Percentiles rank a stretch among this genome's conserved stretches.
These are phyloP conservation scores for Muricea muricata DNA, from an alignment of 92 coral and sea anemone genomes.

Conservation along the genomic window DNA sequence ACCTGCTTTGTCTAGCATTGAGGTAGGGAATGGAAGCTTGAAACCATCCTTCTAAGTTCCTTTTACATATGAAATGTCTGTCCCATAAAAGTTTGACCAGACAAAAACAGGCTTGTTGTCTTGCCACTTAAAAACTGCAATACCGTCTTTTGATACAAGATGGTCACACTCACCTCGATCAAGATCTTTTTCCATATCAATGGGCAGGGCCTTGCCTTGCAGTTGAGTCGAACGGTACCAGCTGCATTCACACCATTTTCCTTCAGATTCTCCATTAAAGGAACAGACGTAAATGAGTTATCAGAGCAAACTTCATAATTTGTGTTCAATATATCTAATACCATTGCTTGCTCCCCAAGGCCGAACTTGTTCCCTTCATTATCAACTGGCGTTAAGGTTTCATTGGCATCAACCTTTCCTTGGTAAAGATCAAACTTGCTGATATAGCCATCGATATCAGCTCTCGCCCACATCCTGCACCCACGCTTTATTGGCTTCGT, in stretches of 20 bases:
- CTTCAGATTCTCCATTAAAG: no score
- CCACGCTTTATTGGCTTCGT: constrained; percentile 71
- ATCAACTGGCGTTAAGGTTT: not conserved
- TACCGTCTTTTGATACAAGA: no score
- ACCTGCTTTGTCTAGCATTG: constrained; percentile 57
- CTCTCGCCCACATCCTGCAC: constrained; percentile 63
- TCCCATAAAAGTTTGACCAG: constrained; percentile 65
- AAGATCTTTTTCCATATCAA: no score
- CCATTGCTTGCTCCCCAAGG: constrained; percentile 47
- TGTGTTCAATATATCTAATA: constrained; percentile 17
- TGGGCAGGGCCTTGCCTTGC: no score
- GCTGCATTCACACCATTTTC: no score
- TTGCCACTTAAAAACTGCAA: no score
- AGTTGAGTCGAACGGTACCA: no score
- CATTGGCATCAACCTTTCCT: constrained; percentile 21
- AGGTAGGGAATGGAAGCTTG: constrained; percentile 45
- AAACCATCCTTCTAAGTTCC: no score
- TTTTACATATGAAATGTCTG: constrained; percentile 53
- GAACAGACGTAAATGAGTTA: constrained; percentile 59
- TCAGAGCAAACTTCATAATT: constrained; percentile 57
- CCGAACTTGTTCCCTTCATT: constrained; percentile 47
- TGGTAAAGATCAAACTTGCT: constrained; percentile 68
- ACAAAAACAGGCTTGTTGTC: constrained; percentile 36
- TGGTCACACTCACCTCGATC: no score
- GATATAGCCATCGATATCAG: constrained; percentile 67